A percentile compares a stretch with the other conserved stretches of the same genome.
Conservation (phyloP, 1,140 invertebrate species). For the Neodiprion fabricii region DNA sequence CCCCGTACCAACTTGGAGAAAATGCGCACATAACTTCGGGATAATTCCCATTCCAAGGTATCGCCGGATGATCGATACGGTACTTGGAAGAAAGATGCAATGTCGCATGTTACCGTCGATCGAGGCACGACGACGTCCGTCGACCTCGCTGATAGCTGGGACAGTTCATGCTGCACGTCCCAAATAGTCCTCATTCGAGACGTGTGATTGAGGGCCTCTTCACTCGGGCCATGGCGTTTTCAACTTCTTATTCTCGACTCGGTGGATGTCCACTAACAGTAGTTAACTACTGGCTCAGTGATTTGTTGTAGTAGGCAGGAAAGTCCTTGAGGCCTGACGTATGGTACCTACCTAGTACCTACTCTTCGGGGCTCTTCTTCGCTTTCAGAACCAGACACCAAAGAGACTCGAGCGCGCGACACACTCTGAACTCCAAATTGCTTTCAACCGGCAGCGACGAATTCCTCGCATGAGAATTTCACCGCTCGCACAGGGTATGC, state of each 20-base stretch:
- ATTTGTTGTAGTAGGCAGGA: constrained; percentile 1
- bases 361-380: not conserved
- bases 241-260: not conserved
- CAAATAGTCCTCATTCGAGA: not conserved
- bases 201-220: constrained; percentile 6
- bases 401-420: not conserved
- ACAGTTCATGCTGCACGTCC: not conserved
- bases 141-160: not conserved
- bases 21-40: not conserved
- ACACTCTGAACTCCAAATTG: not conserved
- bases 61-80: not conserved
- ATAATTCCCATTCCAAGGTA: not conserved
- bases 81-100: not conserved
- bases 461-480: not conserved
- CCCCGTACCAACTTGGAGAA: not conserved
- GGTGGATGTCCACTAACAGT: not conserved
- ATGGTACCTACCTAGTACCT: not conserved
- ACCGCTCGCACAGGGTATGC: not conserved
- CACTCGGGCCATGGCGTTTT: not conserved
- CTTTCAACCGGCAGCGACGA: not conserved
- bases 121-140: not conserved
- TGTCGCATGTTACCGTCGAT: not conserved
- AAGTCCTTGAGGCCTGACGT: not conserved
- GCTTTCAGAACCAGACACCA: not conserved
- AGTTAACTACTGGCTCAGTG: not conserved